Conservation (phyloP, 30 jellyfish, hydroid and myxozoan genomes). For the Aurelia sp. region DNA sequence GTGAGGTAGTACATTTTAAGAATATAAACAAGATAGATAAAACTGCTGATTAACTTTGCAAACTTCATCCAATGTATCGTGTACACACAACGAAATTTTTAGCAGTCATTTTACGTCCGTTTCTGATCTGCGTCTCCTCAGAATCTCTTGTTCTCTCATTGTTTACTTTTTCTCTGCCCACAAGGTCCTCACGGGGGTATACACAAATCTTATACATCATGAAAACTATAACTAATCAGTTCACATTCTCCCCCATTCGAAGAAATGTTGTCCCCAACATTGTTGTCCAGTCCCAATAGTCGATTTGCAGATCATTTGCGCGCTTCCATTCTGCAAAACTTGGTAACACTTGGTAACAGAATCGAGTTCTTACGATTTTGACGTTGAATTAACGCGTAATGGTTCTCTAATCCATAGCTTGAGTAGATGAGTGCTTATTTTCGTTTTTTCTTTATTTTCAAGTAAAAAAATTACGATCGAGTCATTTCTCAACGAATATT, state of each 20-base stretch:
- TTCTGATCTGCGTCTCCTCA: no score
- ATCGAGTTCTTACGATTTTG: not conserved
- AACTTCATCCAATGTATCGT: no score
- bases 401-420: not conserved
- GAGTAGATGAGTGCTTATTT: not conserved
- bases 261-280: not conserved
- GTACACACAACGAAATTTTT: not conserved
- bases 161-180: no score
- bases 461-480: not conserved
- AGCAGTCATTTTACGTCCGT: no score
- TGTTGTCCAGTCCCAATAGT: not conserved
- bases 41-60: not conserved
- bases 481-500: not conserved
- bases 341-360: not conserved
- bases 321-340: constrained; percentile 3
- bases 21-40: no score
- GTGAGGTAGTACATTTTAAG: not conserved
- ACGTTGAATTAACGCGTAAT: not conserved
- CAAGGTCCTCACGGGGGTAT: not conserved
- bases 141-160: no score
- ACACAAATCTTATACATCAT: no score
- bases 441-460: no score
- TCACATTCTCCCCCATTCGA: constrained; percentile 33
- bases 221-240: not conserved
- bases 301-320: constrained; percentile 1